Evolutionary conservation across 2,113 vertebrate genomes (phyloP).

Genomic region (Pica pica): DNA sequence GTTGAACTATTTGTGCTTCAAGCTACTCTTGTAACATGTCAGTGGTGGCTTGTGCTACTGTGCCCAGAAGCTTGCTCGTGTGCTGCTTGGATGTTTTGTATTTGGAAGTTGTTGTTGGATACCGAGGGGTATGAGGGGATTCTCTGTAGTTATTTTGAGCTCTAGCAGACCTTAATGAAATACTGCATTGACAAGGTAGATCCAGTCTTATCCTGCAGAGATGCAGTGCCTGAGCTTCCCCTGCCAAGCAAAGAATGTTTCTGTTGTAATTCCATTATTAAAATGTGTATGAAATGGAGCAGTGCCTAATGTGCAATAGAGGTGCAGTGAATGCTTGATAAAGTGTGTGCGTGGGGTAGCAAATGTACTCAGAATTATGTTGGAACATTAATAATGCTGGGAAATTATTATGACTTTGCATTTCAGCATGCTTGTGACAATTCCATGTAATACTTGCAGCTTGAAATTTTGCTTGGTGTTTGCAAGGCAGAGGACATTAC

Average conservation of each 20-base stretch:
- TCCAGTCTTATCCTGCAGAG: background rate
- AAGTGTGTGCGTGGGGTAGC: background rate
- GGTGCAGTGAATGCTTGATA: background rate
- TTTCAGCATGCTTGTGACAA: background rate
- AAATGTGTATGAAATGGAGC: background rate
- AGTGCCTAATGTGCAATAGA: background rate
- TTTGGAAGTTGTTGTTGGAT: slow-evolving; percentile 41
- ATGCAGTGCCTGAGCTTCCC: background rate
- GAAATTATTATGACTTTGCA: background rate
- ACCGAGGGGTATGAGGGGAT: slow-evolving; percentile 18
- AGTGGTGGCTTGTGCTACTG: background rate
- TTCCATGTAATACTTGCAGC: background rate
- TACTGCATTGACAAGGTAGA: background rate
- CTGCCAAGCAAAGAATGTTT: background rate
- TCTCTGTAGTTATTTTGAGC: slow-evolving; percentile 48
- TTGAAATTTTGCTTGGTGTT: background rate
- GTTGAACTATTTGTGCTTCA: background rate
- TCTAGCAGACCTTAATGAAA: slow-evolving; percentile 37
- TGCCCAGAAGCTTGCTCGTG: background rate
- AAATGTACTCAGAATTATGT: background rate
- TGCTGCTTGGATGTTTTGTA: background rate
- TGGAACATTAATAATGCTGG: background rate
- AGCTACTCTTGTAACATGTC: background rate
- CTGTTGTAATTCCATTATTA: background rate
- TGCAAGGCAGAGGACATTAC: rapidly evolving